phyloP scores from a whole-genome alignment of 2,888 invertebrate species.

The Trisateles emortualis region DNA sequence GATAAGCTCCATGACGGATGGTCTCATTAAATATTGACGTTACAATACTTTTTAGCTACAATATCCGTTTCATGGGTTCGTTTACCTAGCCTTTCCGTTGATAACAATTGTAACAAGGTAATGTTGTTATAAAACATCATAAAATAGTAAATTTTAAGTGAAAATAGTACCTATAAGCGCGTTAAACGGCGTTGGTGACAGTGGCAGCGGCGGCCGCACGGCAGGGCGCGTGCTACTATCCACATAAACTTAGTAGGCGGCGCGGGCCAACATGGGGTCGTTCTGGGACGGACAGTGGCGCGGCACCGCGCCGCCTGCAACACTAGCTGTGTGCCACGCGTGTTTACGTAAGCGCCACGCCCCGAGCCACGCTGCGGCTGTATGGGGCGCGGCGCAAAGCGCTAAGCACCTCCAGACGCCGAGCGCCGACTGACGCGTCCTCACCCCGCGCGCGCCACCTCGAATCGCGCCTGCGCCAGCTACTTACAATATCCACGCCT shows the following conservation, averaged over 20 bases:
- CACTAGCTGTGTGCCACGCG: conserved; percentile 72
- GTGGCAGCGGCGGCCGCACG: conserved; percentile 79
- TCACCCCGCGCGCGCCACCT: conserved; percentile 59
- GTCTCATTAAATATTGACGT: background rate
- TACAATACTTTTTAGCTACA: background rate
- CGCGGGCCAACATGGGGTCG: conserved; percentile 82
- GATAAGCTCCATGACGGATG: background rate
- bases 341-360: conserved; percentile 87
- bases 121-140: background rate
- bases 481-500: conserved; percentile 62
- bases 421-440: conserved; percentile 84
- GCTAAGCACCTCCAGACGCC: conserved; percentile 82
- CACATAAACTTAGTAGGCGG: conserved; percentile 78
- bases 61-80: no score
- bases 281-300: conserved; percentile 81
- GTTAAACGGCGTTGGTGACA: conserved; percentile 72
- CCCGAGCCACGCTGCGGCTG: conserved; percentile 85
- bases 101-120: background rate
- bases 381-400: conserved; percentile 85
- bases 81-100: background rate
- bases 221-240: conserved; percentile 68
- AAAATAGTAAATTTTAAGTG: background rate
- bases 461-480: conserved; percentile 72
- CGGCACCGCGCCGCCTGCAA: conserved; percentile 78
- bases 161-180: conserved; percentile 79